phyloP scores from a whole-genome alignment of 1,140 invertebrate genomes.

The roundworm (Caenorhabditis elegans) region WBcel235 BX284605.5:12019001-12019500 shows the following conservation, averaged over 20 bases:
- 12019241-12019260: conserved; percentile 99
- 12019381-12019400: conserved; percentile 82
- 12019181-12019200: no score
- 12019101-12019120: no score
- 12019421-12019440: conserved; percentile 55
- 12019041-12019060: no score
- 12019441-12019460: conserved; percentile 44
- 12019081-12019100: no score
- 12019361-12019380: conserved; percentile 74
- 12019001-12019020: no score
- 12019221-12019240: conserved; percentile 98
- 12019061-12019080: no score
- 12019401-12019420: conserved; percentile 66
- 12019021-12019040: no score
- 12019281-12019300: conserved; percentile 84
- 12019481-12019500: background rate
- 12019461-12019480: background rate
- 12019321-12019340: conserved; percentile 97
- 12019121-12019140: no score
- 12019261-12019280: conserved; percentile 98
- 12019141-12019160: no score
- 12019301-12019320: conserved; percentile 97
- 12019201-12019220: no score
- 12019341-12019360: conserved; percentile 67
- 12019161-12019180: no score